Conservation (phyloP, 2,888 invertebrate genomes). For the Idaea aversata region DNA sequence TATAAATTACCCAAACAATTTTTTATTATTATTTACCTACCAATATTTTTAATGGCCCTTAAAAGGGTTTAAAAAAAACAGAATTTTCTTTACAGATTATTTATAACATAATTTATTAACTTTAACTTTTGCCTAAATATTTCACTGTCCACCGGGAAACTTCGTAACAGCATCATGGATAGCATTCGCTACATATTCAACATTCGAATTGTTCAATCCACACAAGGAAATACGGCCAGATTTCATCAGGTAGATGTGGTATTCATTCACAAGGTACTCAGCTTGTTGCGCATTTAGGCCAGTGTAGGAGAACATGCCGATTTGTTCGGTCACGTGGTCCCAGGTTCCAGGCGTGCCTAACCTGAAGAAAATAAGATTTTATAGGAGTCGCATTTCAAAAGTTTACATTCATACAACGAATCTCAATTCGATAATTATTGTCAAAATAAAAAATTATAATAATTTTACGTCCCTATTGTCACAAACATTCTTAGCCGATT, state of each 20-base stretch:
- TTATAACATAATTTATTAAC: no score
- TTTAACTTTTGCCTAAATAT: not conserved
- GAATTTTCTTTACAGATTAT: no score
- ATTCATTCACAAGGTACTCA: not conserved
- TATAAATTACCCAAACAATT: no score
- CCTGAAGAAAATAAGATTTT: not conserved
- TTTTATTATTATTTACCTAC: no score
- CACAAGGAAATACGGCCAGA: not conserved
- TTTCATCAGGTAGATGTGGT: not conserved
- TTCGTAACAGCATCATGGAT: not conserved
- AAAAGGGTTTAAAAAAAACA: no score
- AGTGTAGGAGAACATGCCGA: slow-evolving; percentile 3
- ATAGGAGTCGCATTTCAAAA: no score
- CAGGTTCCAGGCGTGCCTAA: not conserved
- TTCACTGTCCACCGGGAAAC: not conserved
- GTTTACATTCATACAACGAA: no score
- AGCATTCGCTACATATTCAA: not conserved
- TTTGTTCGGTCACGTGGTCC: slow-evolving; percentile 4
- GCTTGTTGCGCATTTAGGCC: not conserved
- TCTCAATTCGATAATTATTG: no score
- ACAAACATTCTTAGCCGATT: no score
- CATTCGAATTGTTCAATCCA: not conserved
- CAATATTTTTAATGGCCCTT: no score
- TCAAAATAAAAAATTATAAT: no score
- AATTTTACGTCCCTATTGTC: no score